phyloP scores from a whole-genome alignment of 2,888 invertebrate genomes.

The Dryococelus australis region DNA sequence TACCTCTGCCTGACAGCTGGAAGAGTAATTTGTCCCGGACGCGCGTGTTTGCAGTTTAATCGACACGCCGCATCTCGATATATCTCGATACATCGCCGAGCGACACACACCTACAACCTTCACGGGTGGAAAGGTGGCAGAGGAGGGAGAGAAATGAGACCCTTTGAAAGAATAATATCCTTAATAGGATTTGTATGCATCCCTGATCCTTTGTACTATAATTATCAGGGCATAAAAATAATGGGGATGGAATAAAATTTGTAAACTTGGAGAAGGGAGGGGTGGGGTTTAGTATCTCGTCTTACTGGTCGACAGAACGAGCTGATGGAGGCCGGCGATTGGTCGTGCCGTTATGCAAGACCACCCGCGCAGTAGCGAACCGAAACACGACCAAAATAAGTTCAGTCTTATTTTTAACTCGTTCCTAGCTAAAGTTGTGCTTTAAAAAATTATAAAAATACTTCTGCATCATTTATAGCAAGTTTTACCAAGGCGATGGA shows the following conservation, averaged over 20 bases:
- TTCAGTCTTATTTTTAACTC: background rate
- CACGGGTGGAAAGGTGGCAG: background rate
- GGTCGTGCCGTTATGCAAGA: background rate
- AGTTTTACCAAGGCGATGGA: background rate
- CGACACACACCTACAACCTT: background rate
- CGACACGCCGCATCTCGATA: background rate
- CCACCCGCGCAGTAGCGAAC: conserved; percentile 13
- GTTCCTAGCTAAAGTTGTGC: background rate
- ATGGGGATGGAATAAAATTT: conserved; percentile 25
- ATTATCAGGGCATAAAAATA: conserved; percentile 29
- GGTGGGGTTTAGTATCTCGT: background rate
- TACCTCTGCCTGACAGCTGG: background rate
- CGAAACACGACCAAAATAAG: background rate
- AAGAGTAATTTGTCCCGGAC: background rate
- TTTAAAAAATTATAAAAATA: background rate
- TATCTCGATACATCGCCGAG: background rate
- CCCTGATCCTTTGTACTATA: conserved; percentile 19
- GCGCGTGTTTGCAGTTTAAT: background rate
- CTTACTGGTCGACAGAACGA: conserved; percentile 10
- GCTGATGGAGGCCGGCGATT: background rate
- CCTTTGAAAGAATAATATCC: conserved; percentile 10
- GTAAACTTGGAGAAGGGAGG: background rate
- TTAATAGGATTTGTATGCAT: conserved; percentile 29
- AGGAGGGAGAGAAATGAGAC: background rate
- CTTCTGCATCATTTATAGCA: background rate